Evolutionary conservation across 2,113 vertebrate genomes (phyloP).

Genomic region (Mionectes macconnelli): DNA sequence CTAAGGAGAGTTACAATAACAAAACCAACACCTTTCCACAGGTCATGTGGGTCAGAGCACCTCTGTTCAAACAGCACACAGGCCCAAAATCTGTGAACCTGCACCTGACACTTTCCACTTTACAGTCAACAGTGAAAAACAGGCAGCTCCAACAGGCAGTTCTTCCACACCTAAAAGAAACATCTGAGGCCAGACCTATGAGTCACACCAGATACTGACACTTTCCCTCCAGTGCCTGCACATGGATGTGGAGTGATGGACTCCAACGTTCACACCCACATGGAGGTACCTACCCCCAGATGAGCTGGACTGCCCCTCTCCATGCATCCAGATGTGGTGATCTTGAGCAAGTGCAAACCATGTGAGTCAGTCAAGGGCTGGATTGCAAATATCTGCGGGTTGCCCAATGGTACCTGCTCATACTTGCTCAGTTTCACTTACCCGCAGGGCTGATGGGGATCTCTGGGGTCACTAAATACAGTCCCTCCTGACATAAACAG

Average conservation of each 20-base stretch:
- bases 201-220: not conserved
- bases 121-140: not conserved
- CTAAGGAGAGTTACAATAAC: not conserved
- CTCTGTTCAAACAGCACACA: not conserved
- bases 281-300: fast-evolving
- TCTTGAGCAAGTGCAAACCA: not conserved
- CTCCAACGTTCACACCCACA: fast-evolving
- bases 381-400: not conserved
- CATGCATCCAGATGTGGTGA: not conserved
- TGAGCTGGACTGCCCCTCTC: not conserved
- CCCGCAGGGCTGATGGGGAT: not conserved
- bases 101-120: not conserved
- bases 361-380: not conserved
- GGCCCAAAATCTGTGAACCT: not conserved
- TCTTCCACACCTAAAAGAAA: not conserved
- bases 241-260: fast-evolving
- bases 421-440: not conserved
- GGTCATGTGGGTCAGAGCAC: not conserved
- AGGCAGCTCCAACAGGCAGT: not conserved
- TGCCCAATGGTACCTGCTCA: not conserved
- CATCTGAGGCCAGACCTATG: not conserved
- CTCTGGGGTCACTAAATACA: not conserved
- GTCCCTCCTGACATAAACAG: not conserved
- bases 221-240: not conserved
- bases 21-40: not conserved